phyloP scores from a whole-genome alignment of 2,797 vertebrate species.

The Melanotaenia trifasciata region DNA sequence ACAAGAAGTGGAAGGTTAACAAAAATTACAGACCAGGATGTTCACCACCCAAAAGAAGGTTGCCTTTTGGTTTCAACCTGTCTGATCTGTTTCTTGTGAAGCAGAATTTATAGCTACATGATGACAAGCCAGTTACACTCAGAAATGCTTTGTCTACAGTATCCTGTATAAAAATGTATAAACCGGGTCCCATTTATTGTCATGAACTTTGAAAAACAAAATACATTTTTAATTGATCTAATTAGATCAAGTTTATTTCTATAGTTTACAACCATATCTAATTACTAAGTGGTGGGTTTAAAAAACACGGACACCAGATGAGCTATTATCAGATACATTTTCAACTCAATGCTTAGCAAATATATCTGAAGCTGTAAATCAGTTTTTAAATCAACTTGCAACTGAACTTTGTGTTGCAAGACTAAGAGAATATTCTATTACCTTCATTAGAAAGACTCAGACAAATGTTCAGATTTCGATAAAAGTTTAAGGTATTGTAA shows the following conservation, averaged over 20 bases:
- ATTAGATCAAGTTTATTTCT: background rate
- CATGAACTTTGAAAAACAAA: conserved; percentile 10
- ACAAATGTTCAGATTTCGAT: background rate
- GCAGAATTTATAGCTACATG: conserved; percentile 29
- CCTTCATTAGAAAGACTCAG: background rate
- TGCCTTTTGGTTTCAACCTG: conserved; percentile 6
- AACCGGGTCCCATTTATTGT: conserved; percentile 10
- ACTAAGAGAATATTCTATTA: background rate
- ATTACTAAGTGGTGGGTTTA: background rate
- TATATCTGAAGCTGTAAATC: background rate
- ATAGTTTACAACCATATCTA: no score
- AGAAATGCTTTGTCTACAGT: conserved; percentile 54
- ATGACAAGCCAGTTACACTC: conserved; percentile 12
- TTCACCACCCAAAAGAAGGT: conserved; percentile 49
- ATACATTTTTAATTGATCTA: conserved; percentile 17
- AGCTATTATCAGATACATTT: background rate
- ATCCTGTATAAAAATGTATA: conserved; percentile 42
- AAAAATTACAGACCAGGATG: conserved; percentile 41
- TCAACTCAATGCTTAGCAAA: background rate
- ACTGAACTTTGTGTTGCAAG: background rate
- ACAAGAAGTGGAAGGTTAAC: conserved; percentile 40
- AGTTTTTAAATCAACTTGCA: no score
- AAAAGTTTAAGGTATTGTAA: background rate
- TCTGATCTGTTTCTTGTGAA: conserved; percentile 24
- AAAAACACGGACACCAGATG: background rate